Conservation (phyloP, 2,797 vertebrate genomes). For the Lophius americanus region DNA sequence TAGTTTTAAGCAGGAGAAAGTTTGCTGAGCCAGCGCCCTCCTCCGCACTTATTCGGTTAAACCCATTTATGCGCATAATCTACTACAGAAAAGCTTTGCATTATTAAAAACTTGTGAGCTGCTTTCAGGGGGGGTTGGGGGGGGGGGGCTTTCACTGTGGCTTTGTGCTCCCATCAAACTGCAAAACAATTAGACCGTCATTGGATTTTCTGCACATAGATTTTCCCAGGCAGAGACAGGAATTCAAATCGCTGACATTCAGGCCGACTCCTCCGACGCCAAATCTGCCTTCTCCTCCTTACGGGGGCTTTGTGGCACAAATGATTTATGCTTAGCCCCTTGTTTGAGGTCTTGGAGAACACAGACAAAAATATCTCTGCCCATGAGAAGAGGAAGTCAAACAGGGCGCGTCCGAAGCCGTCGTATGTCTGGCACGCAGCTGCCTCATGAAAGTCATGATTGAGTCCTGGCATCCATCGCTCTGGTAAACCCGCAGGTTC, state of each 20-base stretch:
- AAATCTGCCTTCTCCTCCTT: not conserved
- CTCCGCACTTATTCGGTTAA: conserved; percentile 42
- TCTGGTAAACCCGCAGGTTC: conserved; percentile 57
- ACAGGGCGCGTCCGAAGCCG: conserved; percentile 44
- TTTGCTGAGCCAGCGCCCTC: conserved; percentile 48
- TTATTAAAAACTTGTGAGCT: conserved; percentile 14
- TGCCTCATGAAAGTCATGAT: conserved; percentile 50
- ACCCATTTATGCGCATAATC: conserved; percentile 43
- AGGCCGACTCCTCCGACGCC: conserved; percentile 19
- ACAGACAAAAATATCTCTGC: conserved; percentile 17
- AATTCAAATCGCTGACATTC: conserved; percentile 36
- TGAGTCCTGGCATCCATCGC: conserved; percentile 44
- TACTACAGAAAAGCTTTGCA: not conserved
- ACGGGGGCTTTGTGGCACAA: conserved; percentile 27
- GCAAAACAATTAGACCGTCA: conserved; percentile 16
- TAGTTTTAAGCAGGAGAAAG: conserved; percentile 12
- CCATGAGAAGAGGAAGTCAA: conserved; percentile 32
- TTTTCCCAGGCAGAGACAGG: conserved; percentile 22
- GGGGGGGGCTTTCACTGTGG: not conserved
- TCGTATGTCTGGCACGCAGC: conserved; percentile 11
- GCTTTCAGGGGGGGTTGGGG: not conserved
- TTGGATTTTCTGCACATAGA: conserved; percentile 19
- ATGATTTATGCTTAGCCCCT: conserved; percentile 26
- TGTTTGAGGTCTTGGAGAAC: conserved; percentile 38
- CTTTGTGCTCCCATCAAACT: conserved; percentile 8